Evolutionary conservation across 2,113 vertebrate genomes (phyloP), one percentile per base, ranked within the genome.

Genomic region (Origma solitaria): DNA sequence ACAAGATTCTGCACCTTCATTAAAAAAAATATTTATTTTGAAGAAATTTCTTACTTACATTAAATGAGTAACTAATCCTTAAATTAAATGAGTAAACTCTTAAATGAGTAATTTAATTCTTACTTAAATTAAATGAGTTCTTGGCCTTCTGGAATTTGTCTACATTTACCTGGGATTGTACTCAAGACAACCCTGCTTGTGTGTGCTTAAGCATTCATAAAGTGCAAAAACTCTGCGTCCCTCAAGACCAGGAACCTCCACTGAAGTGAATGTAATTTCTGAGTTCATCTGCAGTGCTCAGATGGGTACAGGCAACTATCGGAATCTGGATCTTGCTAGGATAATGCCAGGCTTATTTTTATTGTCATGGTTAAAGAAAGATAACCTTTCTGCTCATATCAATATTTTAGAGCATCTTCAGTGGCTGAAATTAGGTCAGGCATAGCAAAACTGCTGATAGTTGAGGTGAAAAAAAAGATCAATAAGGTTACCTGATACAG

Each of bases 391-490:
- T 86, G 76, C 72, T 88, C 31, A 0, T 92, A 71, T 90, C 71
- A 92, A 84, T 88, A 86, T 61, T 96, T 94, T 71, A 86, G 82
- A 90, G 31, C 40, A 35, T 61, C 79, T 90, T 88, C 82, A 90
- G 82, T 33, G 11, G 79, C 35, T 92, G 88, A 96, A 94, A 94
- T 97, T 93, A 93, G 92, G 92, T 92, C 92, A 95, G 90, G 61
- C 28, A 8, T 47, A 90, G 88, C 35, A 86, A 86, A 96, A 93
- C 44, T 94, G 77, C 82, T 92, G 72, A 76, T 93, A 79, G 82
- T 56, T 81, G 86, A 86, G 86, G 93, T 90, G 90, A 90, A 86
- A 85, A 88, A 71, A 85, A 83, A 90, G 88, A 96, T 95, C 94
- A 96, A 88, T 94, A 90, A 90, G 88, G 90, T 94, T 88, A 94